Base-by-base conservation (phyloP, 1,140 invertebrate genomes). In the Leptinotarsa defecta region DNA sequence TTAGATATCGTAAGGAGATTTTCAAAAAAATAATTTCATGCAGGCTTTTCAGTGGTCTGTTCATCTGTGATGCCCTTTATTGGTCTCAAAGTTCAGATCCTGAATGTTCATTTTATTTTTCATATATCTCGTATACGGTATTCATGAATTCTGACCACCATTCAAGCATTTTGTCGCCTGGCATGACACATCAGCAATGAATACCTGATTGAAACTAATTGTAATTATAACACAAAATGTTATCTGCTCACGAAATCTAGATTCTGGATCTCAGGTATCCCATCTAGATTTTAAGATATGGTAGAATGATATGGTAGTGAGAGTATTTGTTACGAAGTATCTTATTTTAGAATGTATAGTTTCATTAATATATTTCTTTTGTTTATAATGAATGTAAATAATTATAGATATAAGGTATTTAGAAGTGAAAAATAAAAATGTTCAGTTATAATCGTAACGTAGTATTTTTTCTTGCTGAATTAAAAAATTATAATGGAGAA, bases 281-380 rank as follows among this genome's bases (percentile, higher is more conserved):
- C 15, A 57, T 57, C 34, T 57, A 57, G 52, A 57, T 57, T 57
- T 57, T 19, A 57, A 57, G 52, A 57, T 57, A 17, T 57, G 52
- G 52, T n/a, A 57, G 17, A 57, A 57, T 57, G 13, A 57, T 57
- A 17, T 43, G 19, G 67, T 68, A 68, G 34, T 68, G 24, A 68
- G 34, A 43, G 43, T 68, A 48, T 68, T 68, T 68, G 67, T 68
- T 68, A 68, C 43, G 67, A 19, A 43, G 67, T 68, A 57, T 68
- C 43, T 68, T 68, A 68, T 48, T 24, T 68, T 68, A 68, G 34
- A 68, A 19, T 68, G 67, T 68, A 68, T 68, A 68, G 67, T 68
- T 68, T 68, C 67, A 68, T 17, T 68, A 68, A 68, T 68, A 68
- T 68, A 68, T 68, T 68, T 68, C n/a, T 17, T 68, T 48, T 68